Evolutionary conservation across 2,888 invertebrate species (phyloP), one percentile per base, ranked within the genome.

Genomic region (Acleris emargana): DNA sequence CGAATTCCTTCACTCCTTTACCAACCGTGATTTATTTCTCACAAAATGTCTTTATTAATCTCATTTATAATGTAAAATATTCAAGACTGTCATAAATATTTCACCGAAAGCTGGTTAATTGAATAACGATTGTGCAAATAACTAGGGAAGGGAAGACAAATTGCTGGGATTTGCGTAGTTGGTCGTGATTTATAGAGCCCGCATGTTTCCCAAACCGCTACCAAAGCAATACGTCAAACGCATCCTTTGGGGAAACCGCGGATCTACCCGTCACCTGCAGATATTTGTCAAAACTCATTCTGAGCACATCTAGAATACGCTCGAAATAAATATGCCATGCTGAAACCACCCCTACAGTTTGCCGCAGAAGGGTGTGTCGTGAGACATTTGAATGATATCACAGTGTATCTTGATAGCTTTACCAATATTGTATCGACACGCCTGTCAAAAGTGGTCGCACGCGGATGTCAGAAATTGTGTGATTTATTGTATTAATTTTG

Each of bases 221-320:
- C 89, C 88, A 84, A 82, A 86, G 85, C 87, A 85, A 91, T 91
- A 89, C 86, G 90, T 89, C 89, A 89, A 83, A 87, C 78, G 77
- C 89, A 89, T 88, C 88, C 88, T 86, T 77, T 78, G 80, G 85
- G 84, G 83, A 81, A 86, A 87, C 86, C 86, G 81, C 84, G 75
- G 73, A 61, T 66, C 66, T 61, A 76, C 79, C 81, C 86, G 86
- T 90, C 91, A 91, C 91, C 90, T 91, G 88, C 88, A 89, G 87
- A 87, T 88, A 91, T 91, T 91, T 89, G 88, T 91, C 91, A 91
- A 90, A 91, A 90, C 80, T 89, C 82, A 80, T 71, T 75, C 76
- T 74, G 76, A 78, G 83, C 84, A 79, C 81, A 72, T 43, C 73
- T 78, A 75, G 28, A 55, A 58, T 47, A 62, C 76, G 42, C 57